A percentile compares a stretch with the other conserved stretches of the same genome.
phyloP scores from a whole-genome alignment of 2,888 invertebrate species.

The Spilosoma lubricipeda region DNA sequence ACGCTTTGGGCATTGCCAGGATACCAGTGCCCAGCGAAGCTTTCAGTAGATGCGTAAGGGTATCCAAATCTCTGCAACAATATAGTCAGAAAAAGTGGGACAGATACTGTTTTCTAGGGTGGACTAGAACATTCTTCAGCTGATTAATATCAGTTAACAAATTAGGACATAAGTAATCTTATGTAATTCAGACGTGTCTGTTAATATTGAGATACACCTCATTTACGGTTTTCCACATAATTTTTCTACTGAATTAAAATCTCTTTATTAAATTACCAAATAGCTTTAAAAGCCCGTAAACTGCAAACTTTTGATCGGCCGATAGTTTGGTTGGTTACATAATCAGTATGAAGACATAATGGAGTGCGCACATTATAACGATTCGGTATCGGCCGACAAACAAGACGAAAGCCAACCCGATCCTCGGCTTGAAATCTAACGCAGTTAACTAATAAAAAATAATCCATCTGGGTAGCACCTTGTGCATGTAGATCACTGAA shows the following conservation, averaged over 20 bases:
- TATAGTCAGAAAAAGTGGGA: constrained; percentile 1
- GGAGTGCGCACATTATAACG: too few species aligned
- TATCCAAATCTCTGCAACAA: constrained; percentile 92
- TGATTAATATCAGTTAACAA: too few species aligned
- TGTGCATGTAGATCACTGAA: too few species aligned
- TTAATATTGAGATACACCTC: not conserved
- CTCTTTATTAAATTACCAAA: constrained; percentile 27
- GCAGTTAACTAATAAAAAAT: too few species aligned
- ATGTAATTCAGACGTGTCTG: not conserved
- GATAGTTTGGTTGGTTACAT: too few species aligned
- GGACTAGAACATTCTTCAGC: not conserved
- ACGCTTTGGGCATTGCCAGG: constrained; percentile 97
- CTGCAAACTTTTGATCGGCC: too few species aligned
- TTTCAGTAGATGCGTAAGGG: constrained; percentile 97
- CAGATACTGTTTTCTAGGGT: not conserved
- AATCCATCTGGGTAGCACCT: too few species aligned
- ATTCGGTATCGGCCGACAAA: too few species aligned
- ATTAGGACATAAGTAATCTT: too few species aligned
- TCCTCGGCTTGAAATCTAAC: too few species aligned
- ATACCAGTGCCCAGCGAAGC: constrained; percentile 99
- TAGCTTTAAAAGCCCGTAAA: not conserved
- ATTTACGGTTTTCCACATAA: not conserved
- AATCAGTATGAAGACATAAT: too few species aligned
- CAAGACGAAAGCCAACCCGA: too few species aligned
- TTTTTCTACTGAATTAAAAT: not conserved